Base-by-base conservation (phyloP, 2,888 invertebrate species). In the Thyatira batis region DNA sequence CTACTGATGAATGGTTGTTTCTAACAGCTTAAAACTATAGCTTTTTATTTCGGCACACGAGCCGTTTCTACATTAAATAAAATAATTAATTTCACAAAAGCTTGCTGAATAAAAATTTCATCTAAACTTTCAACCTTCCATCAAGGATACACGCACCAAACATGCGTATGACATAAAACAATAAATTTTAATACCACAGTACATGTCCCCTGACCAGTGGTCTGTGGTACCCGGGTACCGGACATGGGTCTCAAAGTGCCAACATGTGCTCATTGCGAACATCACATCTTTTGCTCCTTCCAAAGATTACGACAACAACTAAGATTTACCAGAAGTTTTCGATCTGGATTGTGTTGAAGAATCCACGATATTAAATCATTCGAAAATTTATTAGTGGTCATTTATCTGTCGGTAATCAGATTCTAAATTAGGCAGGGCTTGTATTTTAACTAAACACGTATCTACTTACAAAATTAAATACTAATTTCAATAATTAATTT, bases 191-290 rank as follows among this genome's bases (percentile, higher is more conserved):
- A 79, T 76, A 76, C 69, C 66, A 39, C n/a, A 67, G 69, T 65
- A 59, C 71, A 64, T 73, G 73, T 82, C 82, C 81, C 77, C 82
- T 79, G 74, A 75, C 67, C 67, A 62, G 60, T 51, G 57, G n/a
- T n/a, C n/a, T n/a, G n/a, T n/a, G n/a, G n/a, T n/a, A n/a, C 61
- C 10, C 28, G 6, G 54, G 57, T 68, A 79, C 87, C 85, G 85
- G 87, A 87, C 80, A 76, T 76, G 72, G 70, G 63, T 64, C 73
- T 82, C 84, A 76, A 74, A 75, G 78, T 78, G 80, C 70, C 81
- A 75, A 63, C 67, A 63, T 73, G 71, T 78, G 73, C 73, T 67
- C 80, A 78, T 76, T 80, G 78, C 76, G 78, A 75, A 80, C 81
- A 76, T 84, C 84, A 80, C 72, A 79, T 63, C 63, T 71, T 71